Conservation (phyloP, 2,797 vertebrate genomes). For the Chrosomus eos region DNA sequence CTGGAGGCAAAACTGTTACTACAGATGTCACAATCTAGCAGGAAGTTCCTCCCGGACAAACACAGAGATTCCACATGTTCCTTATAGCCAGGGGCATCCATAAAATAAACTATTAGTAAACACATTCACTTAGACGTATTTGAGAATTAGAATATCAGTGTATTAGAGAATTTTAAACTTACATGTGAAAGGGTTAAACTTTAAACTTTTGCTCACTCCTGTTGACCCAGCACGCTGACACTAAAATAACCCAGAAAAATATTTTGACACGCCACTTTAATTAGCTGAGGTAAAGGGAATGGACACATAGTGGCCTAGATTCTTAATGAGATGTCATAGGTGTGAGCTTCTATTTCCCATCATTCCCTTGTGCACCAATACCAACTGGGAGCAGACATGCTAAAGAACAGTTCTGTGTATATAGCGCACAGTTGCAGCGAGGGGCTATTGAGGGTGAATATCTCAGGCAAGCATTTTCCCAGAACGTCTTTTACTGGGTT, state of each 20-base stretch:
- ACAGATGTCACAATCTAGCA: constrained; percentile 22
- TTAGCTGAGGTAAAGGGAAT: constrained; percentile 54
- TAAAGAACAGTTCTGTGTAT: not conserved
- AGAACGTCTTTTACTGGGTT: constrained; percentile 41
- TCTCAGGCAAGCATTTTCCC: constrained; percentile 46
- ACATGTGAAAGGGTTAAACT: too few species aligned
- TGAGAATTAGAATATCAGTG: too few species aligned
- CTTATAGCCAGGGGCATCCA: constrained; percentile 4
- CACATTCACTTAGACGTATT: too few species aligned
- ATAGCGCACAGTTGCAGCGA: not conserved
- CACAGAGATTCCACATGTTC: not conserved
- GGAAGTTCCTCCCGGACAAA: constrained; percentile 12
- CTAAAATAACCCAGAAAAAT: constrained; percentile 49
- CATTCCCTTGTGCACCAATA: constrained; percentile 29
- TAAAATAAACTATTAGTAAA: not conserved
- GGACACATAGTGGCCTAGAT: constrained; percentile 58
- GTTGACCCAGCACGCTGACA: constrained; percentile 20
- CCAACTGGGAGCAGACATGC: constrained; percentile 19
- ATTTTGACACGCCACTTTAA: constrained; percentile 54
- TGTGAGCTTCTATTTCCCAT: constrained; percentile 48
- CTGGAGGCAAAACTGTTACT: constrained; percentile 30
- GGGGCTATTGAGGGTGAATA: constrained; percentile 18
- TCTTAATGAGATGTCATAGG: constrained; percentile 60
- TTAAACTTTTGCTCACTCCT: constrained; percentile 27
- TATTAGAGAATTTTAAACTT: too few species aligned